Evolutionary conservation across 2,113 vertebrate species (phyloP).

Genomic region (Oncorhynchus clarkii): DNA sequence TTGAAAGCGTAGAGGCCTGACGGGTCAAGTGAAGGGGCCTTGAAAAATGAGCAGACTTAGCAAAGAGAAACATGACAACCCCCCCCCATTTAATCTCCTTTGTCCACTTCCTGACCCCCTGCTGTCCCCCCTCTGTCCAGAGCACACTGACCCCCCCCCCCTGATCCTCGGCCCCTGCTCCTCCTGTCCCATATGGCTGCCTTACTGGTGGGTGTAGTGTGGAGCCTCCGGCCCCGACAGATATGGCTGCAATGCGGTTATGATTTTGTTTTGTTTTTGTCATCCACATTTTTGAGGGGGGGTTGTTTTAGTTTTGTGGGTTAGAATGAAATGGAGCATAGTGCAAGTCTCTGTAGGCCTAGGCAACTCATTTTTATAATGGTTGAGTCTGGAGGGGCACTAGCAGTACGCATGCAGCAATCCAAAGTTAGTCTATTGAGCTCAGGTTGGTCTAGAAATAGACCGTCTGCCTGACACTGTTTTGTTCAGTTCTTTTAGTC

Average conservation of each 20-base stretch:
- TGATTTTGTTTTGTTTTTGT: not conserved
- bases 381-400: conserved; percentile 33
- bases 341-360: conserved; percentile 35
- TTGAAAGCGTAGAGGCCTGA: not conserved
- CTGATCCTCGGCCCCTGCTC: no score
- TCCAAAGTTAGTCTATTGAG: conserved; percentile 39
- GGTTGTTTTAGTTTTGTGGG: conserved; percentile 19
- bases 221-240: conserved; percentile 1
- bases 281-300: not conserved
- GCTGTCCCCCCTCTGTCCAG: conserved; percentile 29
- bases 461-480: conserved; percentile 41
- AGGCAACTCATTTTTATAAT: conserved; percentile 46
- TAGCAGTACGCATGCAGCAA: conserved; percentile 19
- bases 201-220: not conserved
- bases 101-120: conserved; percentile 13
- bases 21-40: not conserved
- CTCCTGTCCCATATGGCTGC: not conserved
- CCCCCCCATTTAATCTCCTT: not conserved
- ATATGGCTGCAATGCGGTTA: conserved; percentile 9
- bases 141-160: conserved; percentile 32
- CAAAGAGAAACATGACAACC: not conserved
- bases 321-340: conserved; percentile 45
- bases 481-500: not conserved
- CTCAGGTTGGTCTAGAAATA: conserved; percentile 53
- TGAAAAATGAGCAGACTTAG: not conserved